Percentiles rank a stretch among this genome's conserved stretches.
Evolutionary conservation across 1,140 invertebrate species (phyloP).

Genomic region (Camponotus floridanus): DNA sequence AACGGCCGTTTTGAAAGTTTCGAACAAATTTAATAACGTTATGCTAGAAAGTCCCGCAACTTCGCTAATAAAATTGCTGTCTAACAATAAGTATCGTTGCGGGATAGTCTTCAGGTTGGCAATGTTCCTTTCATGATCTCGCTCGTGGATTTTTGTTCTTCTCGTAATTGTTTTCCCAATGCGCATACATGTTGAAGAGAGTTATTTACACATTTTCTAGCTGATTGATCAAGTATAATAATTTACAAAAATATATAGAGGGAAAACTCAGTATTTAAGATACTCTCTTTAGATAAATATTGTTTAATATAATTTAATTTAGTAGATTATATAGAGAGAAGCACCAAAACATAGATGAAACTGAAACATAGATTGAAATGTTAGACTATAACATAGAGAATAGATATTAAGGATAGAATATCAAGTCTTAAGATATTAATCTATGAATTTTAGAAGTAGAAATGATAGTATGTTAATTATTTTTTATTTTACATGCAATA

Average conservation of each 20-base stretch:
- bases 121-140: conserved; percentile 51
- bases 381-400: no score
- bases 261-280: neutral
- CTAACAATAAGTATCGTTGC: conserved; percentile 55
- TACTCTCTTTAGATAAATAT: conserved; percentile 1
- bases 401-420: no score
- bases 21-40: conserved; percentile 73
- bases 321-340: neutral
- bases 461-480: neutral
- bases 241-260: neutral
- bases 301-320: neutral
- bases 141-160: neutral
- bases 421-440: no score
- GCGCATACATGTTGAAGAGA: neutral
- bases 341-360: no score
- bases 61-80: conserved; percentile 66
- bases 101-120: conserved; percentile 46
- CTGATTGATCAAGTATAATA: neutral
- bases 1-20: conserved; percentile 64
- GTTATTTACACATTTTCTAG: neutral
- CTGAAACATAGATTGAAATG: neutral
- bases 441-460: neutral
- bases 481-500: neutral
- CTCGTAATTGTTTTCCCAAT: neutral
- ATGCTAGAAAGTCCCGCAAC: conserved; percentile 49